These are phyloP conservation scores for Sphecodes monilicornis DNA, from an alignment of 2,888 invertebrate genomes.

Conservation along the genomic window DNA sequence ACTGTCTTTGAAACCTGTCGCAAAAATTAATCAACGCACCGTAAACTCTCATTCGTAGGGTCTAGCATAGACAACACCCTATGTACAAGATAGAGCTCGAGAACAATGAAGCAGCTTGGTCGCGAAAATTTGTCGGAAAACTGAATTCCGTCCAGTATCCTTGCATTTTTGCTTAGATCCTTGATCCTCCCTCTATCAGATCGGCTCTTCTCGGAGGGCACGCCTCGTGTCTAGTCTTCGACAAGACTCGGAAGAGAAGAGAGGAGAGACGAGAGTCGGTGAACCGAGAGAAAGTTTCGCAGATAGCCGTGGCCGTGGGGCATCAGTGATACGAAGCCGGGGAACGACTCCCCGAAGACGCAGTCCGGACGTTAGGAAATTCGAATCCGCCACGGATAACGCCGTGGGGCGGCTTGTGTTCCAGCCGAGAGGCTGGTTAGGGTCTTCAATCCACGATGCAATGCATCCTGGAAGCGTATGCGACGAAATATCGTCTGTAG, in stretches of 20 bases:
- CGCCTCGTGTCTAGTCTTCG: background rate
- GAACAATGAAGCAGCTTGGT: constrained; percentile 1
- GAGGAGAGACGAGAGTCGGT: background rate
- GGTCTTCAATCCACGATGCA: background rate
- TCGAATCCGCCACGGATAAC: constrained; percentile 40
- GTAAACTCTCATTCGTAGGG: background rate
- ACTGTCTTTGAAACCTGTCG: background rate
- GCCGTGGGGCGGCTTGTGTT: background rate
- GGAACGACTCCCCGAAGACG: constrained; percentile 53
- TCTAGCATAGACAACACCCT: background rate
- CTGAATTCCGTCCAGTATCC: background rate
- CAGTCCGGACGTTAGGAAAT: constrained; percentile 35
- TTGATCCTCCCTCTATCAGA: constrained; percentile 10
- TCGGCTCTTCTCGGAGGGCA: background rate
- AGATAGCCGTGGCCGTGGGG: constrained; percentile 37
- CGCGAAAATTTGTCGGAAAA: background rate
- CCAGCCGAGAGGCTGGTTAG: background rate
- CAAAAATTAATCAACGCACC: background rate
- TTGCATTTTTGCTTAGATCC: background rate
- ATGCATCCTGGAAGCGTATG: background rate
- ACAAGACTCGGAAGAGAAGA: background rate
- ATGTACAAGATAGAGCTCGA: background rate
- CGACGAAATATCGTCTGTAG: too few species aligned
- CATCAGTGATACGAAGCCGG: constrained; percentile 43
- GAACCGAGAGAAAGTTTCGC: constrained; percentile 35